phyloP scores from a whole-genome alignment of 2,797 vertebrate genomes.

The Tapirus indicus region DNA sequence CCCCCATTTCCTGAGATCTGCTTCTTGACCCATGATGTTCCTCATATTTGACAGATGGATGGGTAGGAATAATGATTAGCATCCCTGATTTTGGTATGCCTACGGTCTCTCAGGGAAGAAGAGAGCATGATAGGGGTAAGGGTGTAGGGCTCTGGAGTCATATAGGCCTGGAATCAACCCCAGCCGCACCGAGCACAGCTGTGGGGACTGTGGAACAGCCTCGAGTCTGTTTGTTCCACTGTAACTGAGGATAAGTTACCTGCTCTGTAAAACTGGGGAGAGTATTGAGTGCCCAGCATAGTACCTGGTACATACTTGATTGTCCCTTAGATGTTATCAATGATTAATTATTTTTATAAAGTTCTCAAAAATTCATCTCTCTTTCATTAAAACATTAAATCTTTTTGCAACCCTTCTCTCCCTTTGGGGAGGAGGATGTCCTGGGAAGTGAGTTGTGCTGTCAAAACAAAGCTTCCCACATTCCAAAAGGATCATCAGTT shows the following conservation, averaged over 20 bases:
- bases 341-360: background rate
- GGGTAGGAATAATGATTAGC: background rate
- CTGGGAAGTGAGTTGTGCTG: background rate
- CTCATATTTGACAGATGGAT: background rate
- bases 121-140: accelerated
- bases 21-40: background rate
- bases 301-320: background rate
- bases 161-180: background rate
- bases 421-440: background rate
- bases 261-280: background rate
- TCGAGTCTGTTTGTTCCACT: background rate
- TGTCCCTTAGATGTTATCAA: background rate
- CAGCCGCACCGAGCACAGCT: background rate
- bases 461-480: background rate
- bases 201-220: background rate
- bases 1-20: background rate
- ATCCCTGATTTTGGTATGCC: too few relatives aligned
- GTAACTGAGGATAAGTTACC: accelerated
- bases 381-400: background rate
- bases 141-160: background rate
- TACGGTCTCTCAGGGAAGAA: accelerated
- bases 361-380: background rate
- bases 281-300: background rate
- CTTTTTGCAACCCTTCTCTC: background rate
- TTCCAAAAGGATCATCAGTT: background rate